Evolutionary conservation across 2,113 vertebrate species (phyloP), one percentile per base, ranked within the genome.

Genomic region (Cyanocitta stelleri): DNA sequence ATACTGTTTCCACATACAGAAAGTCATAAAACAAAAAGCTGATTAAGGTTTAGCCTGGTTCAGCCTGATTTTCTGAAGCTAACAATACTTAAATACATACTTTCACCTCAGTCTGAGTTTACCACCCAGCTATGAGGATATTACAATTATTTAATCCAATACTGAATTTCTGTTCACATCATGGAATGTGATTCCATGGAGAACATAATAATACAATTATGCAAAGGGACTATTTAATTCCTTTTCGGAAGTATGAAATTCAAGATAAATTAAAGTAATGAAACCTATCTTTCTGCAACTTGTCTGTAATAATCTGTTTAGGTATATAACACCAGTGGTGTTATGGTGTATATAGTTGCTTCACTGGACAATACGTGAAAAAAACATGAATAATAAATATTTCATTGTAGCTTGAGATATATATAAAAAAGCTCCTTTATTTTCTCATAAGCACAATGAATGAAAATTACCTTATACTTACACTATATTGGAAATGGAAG

Each of bases 161-260:
- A 87, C 29, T 39, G 64, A 86, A 78, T 84, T 94, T 91, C 43
- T 66, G 37, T 74, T 94, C 13, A 4, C 84, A 90, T 71, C 74
- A 88, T 67, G 52, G 68, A 89, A 59, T 85, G 35, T 33, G 52
- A 95, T 74, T 85, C 73, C 77, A 81, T 75, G n/a, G 64, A 77
- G 74, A 93, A 92, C 55, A 52, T 66, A 86, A 59, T 78, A 87
- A 79, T 67, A 69, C 17, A 95, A 92, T 93, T 96, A 92, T 77
- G 55, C 21, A 66, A 87, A 92, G 26, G 66, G 62, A 9, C 37
- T 76, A 85, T 91, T 95, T 91, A 7, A 77, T 79, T 89, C n/a
- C 26, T 87, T 92, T 95, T 85, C 69, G 18, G 55, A 91, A 51
- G 17, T 88, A 93, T n/a, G 39, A 77, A 94, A 86, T 84, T 64